Base-by-base conservation (phyloP, 2,888 invertebrate genomes). In the Cryptocephalus primarius region DNA sequence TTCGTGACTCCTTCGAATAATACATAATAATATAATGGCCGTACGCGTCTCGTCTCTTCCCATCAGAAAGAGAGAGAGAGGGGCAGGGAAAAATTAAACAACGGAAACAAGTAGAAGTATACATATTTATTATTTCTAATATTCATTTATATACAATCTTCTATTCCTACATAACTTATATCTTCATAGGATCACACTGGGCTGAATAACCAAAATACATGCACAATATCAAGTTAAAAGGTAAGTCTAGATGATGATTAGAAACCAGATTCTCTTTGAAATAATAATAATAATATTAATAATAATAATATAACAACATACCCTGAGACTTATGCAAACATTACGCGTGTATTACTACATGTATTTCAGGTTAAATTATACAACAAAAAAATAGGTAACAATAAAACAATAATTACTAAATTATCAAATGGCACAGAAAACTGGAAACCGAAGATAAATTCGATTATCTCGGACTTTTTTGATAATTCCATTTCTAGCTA, bases 161-260 rank as follows among this genome's bases (percentile, higher is more conserved):
- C 63, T 59, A 57, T 57, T 56, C 51, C 63, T 63, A 64, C 58
- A 60, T 58, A 62, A 62, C 58, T 60, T 60, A 59, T 53, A 58
- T 54, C 55, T 57, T 59, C 53, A 60, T 61, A 64, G 58, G 64
- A 68, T 68, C 68, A 68, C 68, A 68, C 68, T 66, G 63, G 64
- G 59, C 54, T 66, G 52, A 56, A 56, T 54, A 62, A 61, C 60
- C 63, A 62, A 64, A 64, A 62, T 66, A 66, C 67, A 67, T 66
- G 65, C 67, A 65, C 64, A 62, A 63, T 61, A 53, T 51, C 51
- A 46, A 55, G 48, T 43, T 47, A 41, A 42, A 48, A 47, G 40
- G 34, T 42, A 48, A 42, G n/a, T 38, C 40, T 48, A 45, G 33
- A 49, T 44, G 45, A 40, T 39, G 40, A 33, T 47, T 44, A 41